Evolutionary conservation across 2,888 invertebrate species (phyloP).

Genomic region (Notodonta dromedarius): DNA sequence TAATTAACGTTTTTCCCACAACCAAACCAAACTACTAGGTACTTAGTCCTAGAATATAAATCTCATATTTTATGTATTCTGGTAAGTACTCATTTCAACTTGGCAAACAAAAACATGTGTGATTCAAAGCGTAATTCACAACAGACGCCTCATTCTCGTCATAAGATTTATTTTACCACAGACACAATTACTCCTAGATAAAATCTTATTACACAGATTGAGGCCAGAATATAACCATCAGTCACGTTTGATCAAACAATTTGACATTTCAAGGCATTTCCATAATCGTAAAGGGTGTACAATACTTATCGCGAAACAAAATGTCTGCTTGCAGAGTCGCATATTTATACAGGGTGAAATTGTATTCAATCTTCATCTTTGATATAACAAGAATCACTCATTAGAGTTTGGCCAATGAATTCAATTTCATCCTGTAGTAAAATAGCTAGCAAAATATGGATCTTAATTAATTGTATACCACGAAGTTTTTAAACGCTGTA

Average conservation of each 20-base stretch:
- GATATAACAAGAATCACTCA: too few relatives aligned
- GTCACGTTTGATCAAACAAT: constrained; percentile 43
- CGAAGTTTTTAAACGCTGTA: too few relatives aligned
- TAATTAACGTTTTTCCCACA: neutral
- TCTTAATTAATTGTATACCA: too few relatives aligned
- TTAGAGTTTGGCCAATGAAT: too few relatives aligned
- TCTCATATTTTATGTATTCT: neutral
- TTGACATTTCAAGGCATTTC: constrained; percentile 38
- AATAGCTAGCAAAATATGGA: too few relatives aligned
- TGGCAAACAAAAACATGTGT: constrained; percentile 9
- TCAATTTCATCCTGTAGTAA: too few relatives aligned
- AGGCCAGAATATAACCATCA: constrained; percentile 34
- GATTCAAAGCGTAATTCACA: neutral
- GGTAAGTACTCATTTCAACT: constrained; percentile 2
- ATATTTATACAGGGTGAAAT: neutral
- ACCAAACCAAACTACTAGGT: neutral
- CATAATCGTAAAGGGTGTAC: constrained; percentile 14
- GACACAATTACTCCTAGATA: neutral
- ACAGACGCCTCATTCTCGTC: neutral
- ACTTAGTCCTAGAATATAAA: neutral
- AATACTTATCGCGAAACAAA: constrained; percentile 22
- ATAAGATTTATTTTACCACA: neutral
- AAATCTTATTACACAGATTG: constrained; percentile 23
- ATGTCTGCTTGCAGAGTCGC: constrained; percentile 10
- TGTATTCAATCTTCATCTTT: too few relatives aligned